A percentile compares a stretch with the other conserved stretches of the same genome.
phyloP scores from a whole-genome alignment of 2,888 invertebrate species.

The Hermodice carunculata region DNA sequence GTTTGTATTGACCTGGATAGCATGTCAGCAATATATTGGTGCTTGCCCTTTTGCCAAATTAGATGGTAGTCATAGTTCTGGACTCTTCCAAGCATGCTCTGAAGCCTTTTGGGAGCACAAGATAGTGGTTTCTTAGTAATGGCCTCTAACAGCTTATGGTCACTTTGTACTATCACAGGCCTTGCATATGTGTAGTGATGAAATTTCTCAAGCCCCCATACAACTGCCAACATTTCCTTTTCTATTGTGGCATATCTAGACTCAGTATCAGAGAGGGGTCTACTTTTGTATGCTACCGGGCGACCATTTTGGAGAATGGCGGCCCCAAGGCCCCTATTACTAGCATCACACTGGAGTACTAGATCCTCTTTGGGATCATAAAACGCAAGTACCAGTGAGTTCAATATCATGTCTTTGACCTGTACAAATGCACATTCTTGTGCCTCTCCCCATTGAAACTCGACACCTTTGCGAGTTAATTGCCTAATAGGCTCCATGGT shows the following conservation, averaged over 20 bases:
- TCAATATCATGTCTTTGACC: conserved; percentile 1
- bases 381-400: conserved; percentile 14
- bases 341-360: not conserved
- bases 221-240: conserved; percentile 61
- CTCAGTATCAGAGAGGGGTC: conserved; percentile 65
- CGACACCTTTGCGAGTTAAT: conserved; percentile 25
- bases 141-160: conserved; percentile 66
- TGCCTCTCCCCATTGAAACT: conserved; percentile 30
- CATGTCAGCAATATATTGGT: conserved; percentile 37
- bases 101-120: conserved; percentile 46
- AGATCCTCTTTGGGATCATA: conserved; percentile 19
- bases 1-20: conserved; percentile 35
- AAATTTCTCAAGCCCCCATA: conserved; percentile 63
- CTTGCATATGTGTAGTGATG: conserved; percentile 62
- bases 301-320: conserved; percentile 55
- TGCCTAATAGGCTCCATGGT: conserved; percentile 19
- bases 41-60: conserved; percentile 25
- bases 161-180: conserved; percentile 56
- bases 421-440: conserved; percentile 28
- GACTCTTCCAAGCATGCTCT: conserved; percentile 43
- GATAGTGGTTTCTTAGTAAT: conserved; percentile 58
- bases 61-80: conserved; percentile 7
- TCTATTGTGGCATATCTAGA: conserved; percentile 60
- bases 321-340: conserved; percentile 26
- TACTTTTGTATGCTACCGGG: conserved; percentile 64